Evolutionary conservation across 2,888 invertebrate genomes (phyloP).

Genomic region (Chrysina gloriosa): DNA sequence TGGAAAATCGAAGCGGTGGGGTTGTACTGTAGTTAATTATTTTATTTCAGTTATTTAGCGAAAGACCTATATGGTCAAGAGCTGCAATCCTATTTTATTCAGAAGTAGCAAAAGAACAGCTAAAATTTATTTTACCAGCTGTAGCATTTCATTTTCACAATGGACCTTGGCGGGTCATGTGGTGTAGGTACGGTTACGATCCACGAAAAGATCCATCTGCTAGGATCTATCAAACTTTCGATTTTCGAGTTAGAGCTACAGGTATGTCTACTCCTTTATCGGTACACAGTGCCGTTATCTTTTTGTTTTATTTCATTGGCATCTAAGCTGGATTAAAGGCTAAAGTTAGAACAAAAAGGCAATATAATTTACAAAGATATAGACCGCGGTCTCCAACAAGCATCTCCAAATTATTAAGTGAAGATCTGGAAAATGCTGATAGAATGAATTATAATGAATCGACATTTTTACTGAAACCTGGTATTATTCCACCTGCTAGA

Average conservation of each 20-base stretch:
- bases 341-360: conserved; percentile 67
- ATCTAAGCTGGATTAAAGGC: conserved; percentile 67
- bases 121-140: conserved; percentile 85
- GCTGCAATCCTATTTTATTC: conserved; percentile 78
- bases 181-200: conserved; percentile 93
- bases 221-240: conserved; percentile 88
- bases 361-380: conserved; percentile 32
- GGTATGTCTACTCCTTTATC: too few relatives aligned
- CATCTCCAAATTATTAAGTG: conserved; percentile 49
- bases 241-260: conserved; percentile 78
- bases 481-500: conserved; percentile 80
- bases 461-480: conserved; percentile 74
- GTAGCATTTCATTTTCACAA: conserved; percentile 86
- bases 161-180: conserved; percentile 94
- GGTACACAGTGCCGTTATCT: too few relatives aligned
- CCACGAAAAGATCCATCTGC: conserved; percentile 83
- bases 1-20: too few relatives aligned
- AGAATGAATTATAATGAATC: conserved; percentile 61
- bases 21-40: too few relatives aligned
- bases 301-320: conserved; percentile 37
- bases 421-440: conserved; percentile 44
- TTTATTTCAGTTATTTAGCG: conserved; percentile 77
- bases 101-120: conserved; percentile 70
- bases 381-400: conserved; percentile 4
- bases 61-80: conserved; percentile 91